Evolutionary conservation across 2,797 vertebrate genomes (phyloP).

Genomic region (Acanthiza pusilla): DNA sequence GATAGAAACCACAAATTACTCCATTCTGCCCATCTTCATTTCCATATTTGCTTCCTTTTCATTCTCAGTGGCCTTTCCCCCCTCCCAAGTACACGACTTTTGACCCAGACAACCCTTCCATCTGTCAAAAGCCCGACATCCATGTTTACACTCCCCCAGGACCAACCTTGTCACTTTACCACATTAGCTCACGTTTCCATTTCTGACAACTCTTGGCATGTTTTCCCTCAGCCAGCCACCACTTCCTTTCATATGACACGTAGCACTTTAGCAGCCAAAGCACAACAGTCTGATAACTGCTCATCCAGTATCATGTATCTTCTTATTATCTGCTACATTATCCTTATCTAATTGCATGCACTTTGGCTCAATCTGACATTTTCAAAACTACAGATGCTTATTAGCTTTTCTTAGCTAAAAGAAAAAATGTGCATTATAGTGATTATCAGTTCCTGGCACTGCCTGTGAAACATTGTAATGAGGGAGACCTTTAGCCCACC

Average conservation of each 20-base stretch:
- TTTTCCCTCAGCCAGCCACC: neutral
- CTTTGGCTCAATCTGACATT: constrained; percentile 39
- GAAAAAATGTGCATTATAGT: constrained; percentile 25
- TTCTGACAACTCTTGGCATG: neutral
- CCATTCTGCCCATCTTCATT: neutral
- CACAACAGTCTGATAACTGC: neutral
- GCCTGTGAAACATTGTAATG: neutral
- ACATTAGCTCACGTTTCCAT: neutral
- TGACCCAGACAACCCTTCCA: neutral
- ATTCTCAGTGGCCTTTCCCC: neutral
- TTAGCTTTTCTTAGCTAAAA: constrained; percentile 34
- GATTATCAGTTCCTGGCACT: neutral
- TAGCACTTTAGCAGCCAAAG: neutral
- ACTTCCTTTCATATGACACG: neutral
- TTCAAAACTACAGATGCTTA: constrained; percentile 43
- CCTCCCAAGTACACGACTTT: neutral
- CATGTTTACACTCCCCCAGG: neutral
- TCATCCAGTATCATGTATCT: neutral
- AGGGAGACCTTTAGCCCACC: neutral
- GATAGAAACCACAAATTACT: neutral
- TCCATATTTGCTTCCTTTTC: neutral
- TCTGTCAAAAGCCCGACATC: neutral
- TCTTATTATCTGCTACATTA: constrained; percentile 24
- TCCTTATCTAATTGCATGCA: constrained; percentile 47
- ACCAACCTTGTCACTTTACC: neutral